Percentiles rank a stretch among this genome's conserved stretches.
These are phyloP conservation scores for Abramis brama DNA, from an alignment of 2,113 vertebrate species.

Conservation along the genomic window DNA sequence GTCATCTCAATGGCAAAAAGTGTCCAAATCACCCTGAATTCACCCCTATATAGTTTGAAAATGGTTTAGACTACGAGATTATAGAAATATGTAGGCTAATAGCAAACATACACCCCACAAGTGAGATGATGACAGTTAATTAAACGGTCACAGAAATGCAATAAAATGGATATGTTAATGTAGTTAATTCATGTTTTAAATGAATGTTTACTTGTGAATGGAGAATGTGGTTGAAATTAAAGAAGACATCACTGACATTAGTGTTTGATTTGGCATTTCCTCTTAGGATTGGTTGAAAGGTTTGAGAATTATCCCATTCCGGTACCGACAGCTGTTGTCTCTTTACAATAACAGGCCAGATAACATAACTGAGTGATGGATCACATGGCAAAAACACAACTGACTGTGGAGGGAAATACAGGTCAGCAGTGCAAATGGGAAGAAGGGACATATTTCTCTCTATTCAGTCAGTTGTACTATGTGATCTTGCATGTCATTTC, in stretches of 20 bases:
- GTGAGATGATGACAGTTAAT: too few species aligned
- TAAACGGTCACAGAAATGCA: not conserved
- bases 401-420: conserved; percentile 32
- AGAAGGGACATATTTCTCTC: not conserved
- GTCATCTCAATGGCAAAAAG: too few species aligned
- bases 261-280: conserved; percentile 34
- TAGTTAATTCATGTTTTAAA: not conserved
- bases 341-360: conserved; percentile 28
- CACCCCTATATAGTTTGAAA: too few species aligned
- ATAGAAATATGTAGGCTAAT: too few species aligned
- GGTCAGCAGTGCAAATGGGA: not conserved
- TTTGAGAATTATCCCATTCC: conserved; percentile 26
- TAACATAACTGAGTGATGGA: conserved; percentile 48
- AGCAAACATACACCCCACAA: too few species aligned
- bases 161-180: not conserved
- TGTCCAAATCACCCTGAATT: too few species aligned
- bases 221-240: not conserved
- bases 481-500: not conserved
- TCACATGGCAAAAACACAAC: conserved; percentile 8
- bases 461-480: not conserved
- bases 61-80: too few species aligned
- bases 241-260: not conserved
- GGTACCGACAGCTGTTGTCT: conserved; percentile 35
- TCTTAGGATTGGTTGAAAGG: conserved; percentile 32
- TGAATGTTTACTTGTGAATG: not conserved